Percentiles rank a stretch among this genome's conserved stretches.
Conservation (phyloP, 2,888 invertebrate species). For the Morpho deidamia region DNA sequence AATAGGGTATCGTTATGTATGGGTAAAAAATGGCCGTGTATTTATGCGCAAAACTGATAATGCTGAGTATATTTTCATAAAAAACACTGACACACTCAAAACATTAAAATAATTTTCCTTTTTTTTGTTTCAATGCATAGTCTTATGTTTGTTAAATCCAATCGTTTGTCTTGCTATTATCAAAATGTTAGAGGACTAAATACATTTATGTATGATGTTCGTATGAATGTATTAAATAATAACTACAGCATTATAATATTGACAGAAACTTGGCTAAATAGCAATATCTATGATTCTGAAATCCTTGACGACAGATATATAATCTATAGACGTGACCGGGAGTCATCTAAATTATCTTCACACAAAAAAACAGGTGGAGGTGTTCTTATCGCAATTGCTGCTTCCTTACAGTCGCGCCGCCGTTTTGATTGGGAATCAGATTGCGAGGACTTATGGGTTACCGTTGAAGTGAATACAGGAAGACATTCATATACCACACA, state of each 20-base stretch:
- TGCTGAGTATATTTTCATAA: not conserved
- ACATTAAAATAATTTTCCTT: not conserved
- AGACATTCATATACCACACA: too few species aligned
- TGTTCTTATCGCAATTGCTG: too few species aligned
- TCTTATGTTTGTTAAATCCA: not conserved
- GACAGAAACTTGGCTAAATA: too few species aligned
- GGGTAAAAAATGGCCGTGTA: conserved; percentile 21
- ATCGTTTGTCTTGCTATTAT: not conserved
- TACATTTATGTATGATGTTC: not conserved
- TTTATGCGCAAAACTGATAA: conserved; percentile 17
- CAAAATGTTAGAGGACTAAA: conserved; percentile 7
- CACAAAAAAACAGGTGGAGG: too few species aligned
- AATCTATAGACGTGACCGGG: too few species aligned
- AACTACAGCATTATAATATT: not conserved
- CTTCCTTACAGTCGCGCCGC: too few species aligned
- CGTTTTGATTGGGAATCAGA: too few species aligned
- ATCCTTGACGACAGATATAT: too few species aligned
- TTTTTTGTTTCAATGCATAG: not conserved
- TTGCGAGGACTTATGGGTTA: too few species aligned
- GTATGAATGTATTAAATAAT: not conserved
- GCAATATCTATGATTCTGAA: too few species aligned
- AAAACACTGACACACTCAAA: not conserved
- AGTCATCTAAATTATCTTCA: too few species aligned
- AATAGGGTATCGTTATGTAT: conserved; percentile 13
- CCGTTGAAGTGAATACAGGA: too few species aligned